Percentiles rank a stretch among this genome's conserved stretches.
These are phyloP conservation scores for Unio pictorum DNA, from an alignment of 2,888 invertebrate species.

Conservation along the genomic window DNA sequence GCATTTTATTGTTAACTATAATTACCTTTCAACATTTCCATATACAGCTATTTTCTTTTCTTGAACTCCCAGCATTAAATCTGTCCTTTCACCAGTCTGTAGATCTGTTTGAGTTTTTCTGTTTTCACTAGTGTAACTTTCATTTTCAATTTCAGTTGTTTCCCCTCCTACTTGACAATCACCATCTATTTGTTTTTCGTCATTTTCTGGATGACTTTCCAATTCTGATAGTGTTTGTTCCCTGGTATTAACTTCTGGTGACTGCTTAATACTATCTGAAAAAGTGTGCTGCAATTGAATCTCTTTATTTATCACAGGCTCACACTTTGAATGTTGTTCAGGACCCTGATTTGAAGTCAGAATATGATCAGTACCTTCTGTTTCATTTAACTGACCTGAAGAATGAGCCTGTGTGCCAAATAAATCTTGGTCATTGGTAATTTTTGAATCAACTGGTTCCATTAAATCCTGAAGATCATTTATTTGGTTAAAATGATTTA, in stretches of 20 bases:
- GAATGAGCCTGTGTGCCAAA: too few relatives aligned
- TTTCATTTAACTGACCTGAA: too few relatives aligned
- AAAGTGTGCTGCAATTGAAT: too few relatives aligned
- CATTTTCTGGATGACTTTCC: neutral
- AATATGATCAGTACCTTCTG: too few relatives aligned
- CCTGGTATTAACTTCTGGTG: neutral
- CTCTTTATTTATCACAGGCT: too few relatives aligned
- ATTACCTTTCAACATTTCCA: neutral
- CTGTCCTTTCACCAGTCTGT: neutral
- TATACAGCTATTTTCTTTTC: neutral
- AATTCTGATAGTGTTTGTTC: neutral
- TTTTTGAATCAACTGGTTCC: too few relatives aligned
- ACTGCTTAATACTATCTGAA: too few relatives aligned
- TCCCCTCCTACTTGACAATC: neutral
- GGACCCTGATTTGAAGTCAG: too few relatives aligned
- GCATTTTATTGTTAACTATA: neutral
- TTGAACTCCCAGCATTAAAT: neutral
- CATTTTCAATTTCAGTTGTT: slow-evolving; percentile 3
- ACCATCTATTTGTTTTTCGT: neutral
- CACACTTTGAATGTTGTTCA: too few relatives aligned
- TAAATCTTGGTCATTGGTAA: too few relatives aligned
- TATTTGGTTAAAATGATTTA: too few relatives aligned
- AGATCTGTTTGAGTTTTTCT: neutral
- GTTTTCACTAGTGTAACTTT: neutral
- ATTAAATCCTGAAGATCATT: too few relatives aligned